A percentile compares a stretch with the other conserved stretches of the same genome.
Conservation (phyloP, 2,888 invertebrate genomes). For the Dioctria linearis region DNA sequence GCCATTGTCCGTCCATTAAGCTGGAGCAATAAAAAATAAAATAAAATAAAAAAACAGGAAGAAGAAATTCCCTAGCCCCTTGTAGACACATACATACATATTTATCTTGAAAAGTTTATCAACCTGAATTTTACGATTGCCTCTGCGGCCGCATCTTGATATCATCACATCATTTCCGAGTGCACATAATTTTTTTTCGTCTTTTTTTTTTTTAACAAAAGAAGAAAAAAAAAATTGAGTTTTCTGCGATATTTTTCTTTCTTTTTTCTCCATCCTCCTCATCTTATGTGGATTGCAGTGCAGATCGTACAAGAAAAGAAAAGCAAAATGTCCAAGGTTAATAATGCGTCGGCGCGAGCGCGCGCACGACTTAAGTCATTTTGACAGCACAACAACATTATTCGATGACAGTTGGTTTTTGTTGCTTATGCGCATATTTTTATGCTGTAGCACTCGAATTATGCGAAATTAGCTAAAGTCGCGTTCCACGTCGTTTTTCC, state of each 20-base stretch:
- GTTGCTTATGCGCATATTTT: slow-evolving; percentile 19
- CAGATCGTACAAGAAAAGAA: no score
- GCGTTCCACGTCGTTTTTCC: neutral
- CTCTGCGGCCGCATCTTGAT: neutral
- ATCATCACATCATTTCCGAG: neutral
- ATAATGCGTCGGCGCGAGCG: slow-evolving; percentile 37
- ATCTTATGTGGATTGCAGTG: neutral
- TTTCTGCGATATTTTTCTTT: slow-evolving; percentile 5
- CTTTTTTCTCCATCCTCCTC: neutral
- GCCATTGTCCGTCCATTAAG: neutral
- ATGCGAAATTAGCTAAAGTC: slow-evolving; percentile 48
- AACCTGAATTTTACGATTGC: no score
- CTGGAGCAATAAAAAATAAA: no score
- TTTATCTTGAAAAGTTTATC: no score
- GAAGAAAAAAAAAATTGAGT: neutral
- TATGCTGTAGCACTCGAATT: slow-evolving; percentile 5
- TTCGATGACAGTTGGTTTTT: slow-evolving; percentile 44
- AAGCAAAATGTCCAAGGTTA: slow-evolving; percentile 7
- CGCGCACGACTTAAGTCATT: slow-evolving; percentile 51
- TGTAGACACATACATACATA: no score
- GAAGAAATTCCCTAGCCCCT: no score
- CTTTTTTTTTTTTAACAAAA: neutral
- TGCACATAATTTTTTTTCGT: neutral
- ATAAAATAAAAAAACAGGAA: no score
- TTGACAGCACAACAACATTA: slow-evolving; percentile 48